phyloP scores from a whole-genome alignment of 2,113 vertebrate genomes.

The Eolophus roseicapilla region DNA sequence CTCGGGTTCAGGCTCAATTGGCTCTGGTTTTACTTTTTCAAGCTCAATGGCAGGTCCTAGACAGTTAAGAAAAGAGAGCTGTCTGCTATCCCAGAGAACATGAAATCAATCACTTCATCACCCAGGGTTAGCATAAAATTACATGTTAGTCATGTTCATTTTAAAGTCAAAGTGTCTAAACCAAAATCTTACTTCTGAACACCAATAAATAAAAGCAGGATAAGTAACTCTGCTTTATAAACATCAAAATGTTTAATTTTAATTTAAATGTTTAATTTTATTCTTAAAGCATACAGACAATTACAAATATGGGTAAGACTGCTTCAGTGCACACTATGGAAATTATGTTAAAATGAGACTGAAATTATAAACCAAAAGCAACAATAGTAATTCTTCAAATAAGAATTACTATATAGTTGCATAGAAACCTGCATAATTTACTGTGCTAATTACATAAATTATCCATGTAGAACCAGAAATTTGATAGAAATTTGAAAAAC shows the following conservation, averaged over 20 bases:
- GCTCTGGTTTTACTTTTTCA: conserved; percentile 82
- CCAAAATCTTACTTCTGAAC: neutral
- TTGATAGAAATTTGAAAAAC: neutral
- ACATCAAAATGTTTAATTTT: neutral
- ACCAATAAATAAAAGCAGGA: neutral
- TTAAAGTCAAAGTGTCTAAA: conserved; percentile 12
- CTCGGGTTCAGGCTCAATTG: conserved; percentile 80
- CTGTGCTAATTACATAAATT: conserved; percentile 5
- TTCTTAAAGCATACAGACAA: neutral
- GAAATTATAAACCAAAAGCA: conserved; percentile 7
- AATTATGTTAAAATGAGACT: neutral
- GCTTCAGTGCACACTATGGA: neutral
- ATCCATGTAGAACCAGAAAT: neutral
- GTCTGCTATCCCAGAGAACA: conserved; percentile 76
- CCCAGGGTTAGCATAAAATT: conserved; percentile 65
- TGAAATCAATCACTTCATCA: conserved; percentile 65
- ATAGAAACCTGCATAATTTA: neutral
- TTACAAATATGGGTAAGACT: neutral
- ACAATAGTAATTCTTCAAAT: conserved; percentile 21
- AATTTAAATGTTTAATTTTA: conserved; percentile 16
- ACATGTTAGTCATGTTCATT: conserved; percentile 20
- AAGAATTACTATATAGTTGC: conserved; percentile 8
- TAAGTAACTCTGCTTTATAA: conserved; percentile 21
- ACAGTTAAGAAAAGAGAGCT: conserved; percentile 80
- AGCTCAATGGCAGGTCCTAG: conserved; percentile 83